Conservation (phyloP, 2,888 invertebrate species). For the Melieria crassipennis region DNA sequence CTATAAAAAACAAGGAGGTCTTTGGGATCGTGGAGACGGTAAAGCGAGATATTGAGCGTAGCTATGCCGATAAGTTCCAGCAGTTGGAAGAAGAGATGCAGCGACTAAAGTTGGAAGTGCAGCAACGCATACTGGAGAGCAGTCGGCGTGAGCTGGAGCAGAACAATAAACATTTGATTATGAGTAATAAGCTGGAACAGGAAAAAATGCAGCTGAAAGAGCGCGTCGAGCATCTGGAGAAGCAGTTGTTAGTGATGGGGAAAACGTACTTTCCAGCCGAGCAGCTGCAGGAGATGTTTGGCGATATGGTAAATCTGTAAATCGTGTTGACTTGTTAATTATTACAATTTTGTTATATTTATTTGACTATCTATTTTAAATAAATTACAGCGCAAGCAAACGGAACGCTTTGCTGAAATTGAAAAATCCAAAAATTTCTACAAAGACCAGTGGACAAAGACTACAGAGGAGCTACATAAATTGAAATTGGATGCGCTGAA, state of each 20-base stretch:
- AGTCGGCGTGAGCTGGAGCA: slow-evolving; percentile 24
- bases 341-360: background rate
- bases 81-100: slow-evolving; percentile 50
- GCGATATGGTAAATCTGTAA: slow-evolving; percentile 70
- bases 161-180: slow-evolving; percentile 37
- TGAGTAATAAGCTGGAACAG: slow-evolving; percentile 67
- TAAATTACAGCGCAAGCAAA: slow-evolving; percentile 46
- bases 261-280: slow-evolving; percentile 73
- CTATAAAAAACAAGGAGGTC: slow-evolving; percentile 24
- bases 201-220: slow-evolving; percentile 59
- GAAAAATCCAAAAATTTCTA: slow-evolving; percentile 77
- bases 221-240: slow-evolving; percentile 50
- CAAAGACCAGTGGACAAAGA: slow-evolving; percentile 79
- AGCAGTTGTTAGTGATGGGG: slow-evolving; percentile 63
- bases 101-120: slow-evolving; percentile 43
- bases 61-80: slow-evolving; percentile 45
- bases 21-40: slow-evolving; percentile 24
- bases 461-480: slow-evolving; percentile 75
- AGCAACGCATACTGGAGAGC: slow-evolving; percentile 38
- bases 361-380: background rate
- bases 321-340: no score
- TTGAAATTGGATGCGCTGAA: slow-evolving; percentile 64
- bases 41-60: slow-evolving; percentile 37
- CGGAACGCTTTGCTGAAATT: slow-evolving; percentile 72
- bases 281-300: slow-evolving; percentile 73